A percentile compares a stretch with the other conserved stretches of the same genome.
phyloP scores from a whole-genome alignment of 2,888 invertebrate species.

The Melieria omissa region DNA sequence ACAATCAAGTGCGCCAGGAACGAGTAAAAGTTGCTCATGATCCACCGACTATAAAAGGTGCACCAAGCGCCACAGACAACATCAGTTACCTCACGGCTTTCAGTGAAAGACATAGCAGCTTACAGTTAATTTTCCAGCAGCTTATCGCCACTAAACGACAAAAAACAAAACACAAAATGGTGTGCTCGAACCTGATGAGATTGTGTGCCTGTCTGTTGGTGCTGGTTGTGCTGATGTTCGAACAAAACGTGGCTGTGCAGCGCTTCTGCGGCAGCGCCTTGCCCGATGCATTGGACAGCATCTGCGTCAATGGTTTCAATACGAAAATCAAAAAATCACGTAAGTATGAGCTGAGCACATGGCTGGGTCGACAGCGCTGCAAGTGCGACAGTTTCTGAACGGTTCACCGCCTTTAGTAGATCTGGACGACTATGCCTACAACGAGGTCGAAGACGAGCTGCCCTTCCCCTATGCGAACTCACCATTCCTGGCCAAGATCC shows the following conservation, averaged over 20 bases:
- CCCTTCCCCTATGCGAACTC: slow-evolving; percentile 33
- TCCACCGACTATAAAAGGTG: not conserved
- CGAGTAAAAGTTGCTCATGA: not conserved
- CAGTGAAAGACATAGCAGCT: not conserved
- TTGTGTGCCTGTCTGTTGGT: slow-evolving; percentile 16
- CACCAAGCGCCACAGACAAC: not conserved
- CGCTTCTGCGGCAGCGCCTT: slow-evolving; percentile 50
- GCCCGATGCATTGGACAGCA: slow-evolving; percentile 43
- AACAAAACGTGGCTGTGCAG: slow-evolving; percentile 18
- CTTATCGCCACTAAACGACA: not conserved
- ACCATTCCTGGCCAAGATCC: slow-evolving; percentile 46
- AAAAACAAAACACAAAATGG: slow-evolving; percentile 2
- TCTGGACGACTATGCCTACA: slow-evolving; percentile 39
- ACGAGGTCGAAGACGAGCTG: slow-evolving; percentile 39
- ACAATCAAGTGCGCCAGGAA: not conserved
- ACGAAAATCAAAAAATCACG: slow-evolving; percentile 49
- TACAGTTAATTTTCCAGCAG: not conserved
- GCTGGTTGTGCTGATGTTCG: slow-evolving; percentile 3
- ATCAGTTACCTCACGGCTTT: not conserved
- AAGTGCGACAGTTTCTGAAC: not conserved
- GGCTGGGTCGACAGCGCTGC: too few species aligned
- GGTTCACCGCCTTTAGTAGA: slow-evolving; percentile 33
- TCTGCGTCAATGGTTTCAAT: slow-evolving; percentile 53
- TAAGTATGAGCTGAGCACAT: slow-evolving; percentile 35
- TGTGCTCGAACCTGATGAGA: not conserved